A percentile compares a stretch with the other conserved stretches of the same genome.
Evolutionary conservation across 2,113 vertebrate species (phyloP).

Genomic region (Syngnathoides biaculeatus): DNA sequence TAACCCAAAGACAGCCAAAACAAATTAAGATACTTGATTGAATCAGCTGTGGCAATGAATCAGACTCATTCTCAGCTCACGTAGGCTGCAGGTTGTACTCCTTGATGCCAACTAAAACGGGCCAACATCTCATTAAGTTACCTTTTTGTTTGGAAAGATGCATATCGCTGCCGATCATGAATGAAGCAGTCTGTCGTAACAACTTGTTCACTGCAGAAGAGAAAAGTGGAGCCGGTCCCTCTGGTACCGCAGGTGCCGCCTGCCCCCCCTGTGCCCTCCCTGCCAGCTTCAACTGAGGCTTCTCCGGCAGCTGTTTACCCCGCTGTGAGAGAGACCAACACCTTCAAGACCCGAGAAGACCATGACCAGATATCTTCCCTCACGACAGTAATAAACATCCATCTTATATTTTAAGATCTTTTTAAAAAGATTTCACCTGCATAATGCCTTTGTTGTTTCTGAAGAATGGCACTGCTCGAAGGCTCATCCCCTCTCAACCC

Average conservation of each 20-base stretch:
- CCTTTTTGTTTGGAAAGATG: background rate
- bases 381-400: conserved; percentile 58
- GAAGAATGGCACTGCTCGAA: conserved; percentile 83
- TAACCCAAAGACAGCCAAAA: conserved; percentile 7
- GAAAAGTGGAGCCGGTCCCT: conserved; percentile 84
- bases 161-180: background rate
- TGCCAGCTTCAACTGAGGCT: conserved; percentile 76
- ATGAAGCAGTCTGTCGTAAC: conserved; percentile 22
- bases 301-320: conserved; percentile 82
- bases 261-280: conserved; percentile 75
- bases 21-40: conserved; percentile 4
- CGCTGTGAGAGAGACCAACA: conserved; percentile 65
- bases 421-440: background rate
- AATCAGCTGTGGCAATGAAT: conserved; percentile 32
- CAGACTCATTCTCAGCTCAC: conserved; percentile 20
- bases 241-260: conserved; percentile 73
- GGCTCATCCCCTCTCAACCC: conserved; percentile 77
- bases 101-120: background rate
- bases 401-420: background rate
- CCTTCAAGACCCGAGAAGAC: conserved; percentile 75
- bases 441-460: background rate
- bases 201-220: conserved; percentile 76
- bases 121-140: conserved; percentile 5
- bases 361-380: conserved; percentile 69
- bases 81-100: conserved; percentile 7